Conservation (phyloP, 1,140 invertebrate species). For the Drosophila nigrodunni region DNA sequence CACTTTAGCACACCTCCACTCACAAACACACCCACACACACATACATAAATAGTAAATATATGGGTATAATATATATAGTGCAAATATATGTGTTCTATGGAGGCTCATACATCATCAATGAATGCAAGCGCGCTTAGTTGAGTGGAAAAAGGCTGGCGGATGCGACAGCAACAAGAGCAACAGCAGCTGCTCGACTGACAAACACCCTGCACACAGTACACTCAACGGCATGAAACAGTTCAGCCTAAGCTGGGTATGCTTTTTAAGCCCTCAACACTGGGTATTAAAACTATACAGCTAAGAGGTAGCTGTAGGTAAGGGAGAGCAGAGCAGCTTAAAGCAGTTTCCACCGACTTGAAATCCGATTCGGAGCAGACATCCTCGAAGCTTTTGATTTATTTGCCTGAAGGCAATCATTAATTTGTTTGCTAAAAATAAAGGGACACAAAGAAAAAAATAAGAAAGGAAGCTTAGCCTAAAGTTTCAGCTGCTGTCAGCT, state of each 20-base stretch:
- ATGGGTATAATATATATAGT: neutral
- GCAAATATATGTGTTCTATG: constrained; percentile 1
- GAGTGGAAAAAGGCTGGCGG: constrained; percentile 67
- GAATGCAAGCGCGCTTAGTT: constrained; percentile 72
- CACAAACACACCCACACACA: neutral
- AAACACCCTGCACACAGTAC: too few species aligned
- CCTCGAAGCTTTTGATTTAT: constrained; percentile 75
- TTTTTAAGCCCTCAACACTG: neutral
- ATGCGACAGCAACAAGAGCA: constrained; percentile 26
- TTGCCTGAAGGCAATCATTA: constrained; percentile 76
- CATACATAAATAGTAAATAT: constrained; percentile 18
- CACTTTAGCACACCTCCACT: constrained; percentile 2
- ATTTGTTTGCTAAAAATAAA: constrained; percentile 56
- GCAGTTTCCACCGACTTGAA: constrained; percentile 27
- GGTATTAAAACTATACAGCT: neutral
- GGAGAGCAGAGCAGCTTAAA: constrained; percentile 27
- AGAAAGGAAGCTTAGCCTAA: constrained; percentile 59
- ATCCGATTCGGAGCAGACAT: constrained; percentile 11
- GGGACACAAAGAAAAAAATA: neutral
- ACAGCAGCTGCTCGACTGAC: neutral
- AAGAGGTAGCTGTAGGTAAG: neutral
- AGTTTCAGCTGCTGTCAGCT: constrained; percentile 74
- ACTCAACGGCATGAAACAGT: constrained; percentile 37
- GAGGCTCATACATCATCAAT: constrained; percentile 69
- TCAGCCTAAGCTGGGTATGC: constrained; percentile 1